Base-by-base conservation (phyloP, 1,140 invertebrate species). In the Ooceraea biroi region DNA sequence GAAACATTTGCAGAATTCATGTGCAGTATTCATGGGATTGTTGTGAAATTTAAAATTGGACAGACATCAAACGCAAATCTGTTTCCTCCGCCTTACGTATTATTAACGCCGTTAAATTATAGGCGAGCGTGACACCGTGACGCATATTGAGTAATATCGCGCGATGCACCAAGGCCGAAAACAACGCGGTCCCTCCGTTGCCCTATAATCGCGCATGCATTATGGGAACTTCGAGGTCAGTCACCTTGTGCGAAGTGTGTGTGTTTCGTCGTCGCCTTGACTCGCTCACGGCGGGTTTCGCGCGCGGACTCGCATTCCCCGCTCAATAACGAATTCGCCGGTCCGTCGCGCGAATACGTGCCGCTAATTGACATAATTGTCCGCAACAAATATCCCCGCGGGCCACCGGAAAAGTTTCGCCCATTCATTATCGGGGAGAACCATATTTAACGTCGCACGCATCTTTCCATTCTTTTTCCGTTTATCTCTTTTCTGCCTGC, bases 181-280 rank as follows among this genome's bases (percentile, higher is more conserved):
- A 73, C 77, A 58, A 57, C 10, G 48, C 19, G 41, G 41, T 82
- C 68, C 55, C 50, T 68, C 63, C 30, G 60, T 63, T 82, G 69
- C 68, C 69, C 78, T 84, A 82, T 73, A 83, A 85, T 85, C 55
- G 68, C 27, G 66, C 50, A 73, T 85, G 83, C 83, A 85, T 85
- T 85, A 85, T 85, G 83, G 66, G 77, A 85, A 78, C 69, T 50
- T 52, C 11, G 58, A 48, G 84, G 78, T 85, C 84, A 83, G 44
- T 85, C 69, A 85, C 78, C 84, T 85, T 63, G 57, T 7, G 50
- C 73, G 14, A 68, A 77, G 74, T 69, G 44, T 60, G 44, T 82
- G 57, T 71, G 65, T 85, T 85, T 85, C 77, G 76, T 82, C 77
- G 76, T 84, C 55, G 76, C 46, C 46, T 71, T 82, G 69, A 82